Base-by-base conservation (phyloP, 2,888 invertebrate genomes). In the Anodontia alba region DNA sequence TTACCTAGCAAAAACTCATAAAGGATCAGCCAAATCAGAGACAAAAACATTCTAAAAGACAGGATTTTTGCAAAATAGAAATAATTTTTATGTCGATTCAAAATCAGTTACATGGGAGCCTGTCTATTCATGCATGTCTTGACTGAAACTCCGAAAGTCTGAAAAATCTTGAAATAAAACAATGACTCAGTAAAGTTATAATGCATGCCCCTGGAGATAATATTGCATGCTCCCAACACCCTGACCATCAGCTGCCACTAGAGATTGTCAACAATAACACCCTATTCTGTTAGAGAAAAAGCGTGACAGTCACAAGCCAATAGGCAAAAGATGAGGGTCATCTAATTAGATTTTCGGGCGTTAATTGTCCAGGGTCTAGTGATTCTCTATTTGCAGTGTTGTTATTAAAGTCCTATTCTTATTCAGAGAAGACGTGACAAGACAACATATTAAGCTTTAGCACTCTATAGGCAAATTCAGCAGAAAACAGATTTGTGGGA, bases 241-340 rank as follows among this genome's bases (percentile, higher is more conserved):
- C 12, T 62, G 62, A 62, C 62, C 62, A 62, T 20, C 33, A 62
- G 31, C 12, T 33, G 33, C 20, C 62, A 3, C 23, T 3, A 62
- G 17, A 17, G 33, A 5, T 62, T 62, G 62, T 33, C 62, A 62
- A 33, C 62, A 62, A 62, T 62, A 33, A 33, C 62, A 33, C 62
- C 62, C 62, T 31, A 7, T 54, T 23, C 33, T 62, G 33, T 33
- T 5, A 62, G 29, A 33, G 33, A 20, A 62, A 57, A 26, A 31
- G 33, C 29, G 62, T 62, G 33, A 62, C 62, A 33, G 33, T 33
- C 62, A 62, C 33, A 33, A 17, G 62, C 17, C 33, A 33, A 10
- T 62, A 29, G 62, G 31, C 62, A 62, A 62, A 26, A 62, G 62
- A 62, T 62, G 62, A 62, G 62, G 62, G 62, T 62, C 62, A 10